A percentile compares a stretch with the other conserved stretches of the same genome.
Conservation (phyloP, 2,113 vertebrate genomes). For the Circaetus gallicus region DNA sequence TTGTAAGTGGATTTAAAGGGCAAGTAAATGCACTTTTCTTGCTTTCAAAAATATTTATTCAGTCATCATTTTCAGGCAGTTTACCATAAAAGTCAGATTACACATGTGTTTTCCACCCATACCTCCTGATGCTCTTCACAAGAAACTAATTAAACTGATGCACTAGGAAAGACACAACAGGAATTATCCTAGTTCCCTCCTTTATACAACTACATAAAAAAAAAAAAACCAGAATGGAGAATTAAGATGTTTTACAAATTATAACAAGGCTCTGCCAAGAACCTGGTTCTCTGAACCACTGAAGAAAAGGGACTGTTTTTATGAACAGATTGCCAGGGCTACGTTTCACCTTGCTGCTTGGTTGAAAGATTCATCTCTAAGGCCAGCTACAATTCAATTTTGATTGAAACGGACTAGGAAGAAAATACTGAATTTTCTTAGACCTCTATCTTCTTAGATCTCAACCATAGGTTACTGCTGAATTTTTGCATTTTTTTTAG, state of each 20-base stretch:
- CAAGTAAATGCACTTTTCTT: neutral
- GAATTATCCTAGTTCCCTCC: neutral
- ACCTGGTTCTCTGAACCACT: neutral
- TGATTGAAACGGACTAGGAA: neutral
- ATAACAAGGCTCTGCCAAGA: neutral
- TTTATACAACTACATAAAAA: neutral
- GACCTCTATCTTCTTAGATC: neutral
- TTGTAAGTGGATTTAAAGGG: neutral
- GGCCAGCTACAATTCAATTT: neutral
- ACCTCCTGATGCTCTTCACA: neutral
- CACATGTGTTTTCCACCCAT: neutral
- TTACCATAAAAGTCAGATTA: neutral
- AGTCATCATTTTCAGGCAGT: neutral
- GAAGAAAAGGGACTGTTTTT: neutral
- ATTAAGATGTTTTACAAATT: neutral
- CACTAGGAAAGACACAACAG: neutral
- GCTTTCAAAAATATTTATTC: neutral
- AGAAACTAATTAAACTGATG: neutral
- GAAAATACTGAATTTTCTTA: neutral
- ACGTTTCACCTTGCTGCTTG: neutral
- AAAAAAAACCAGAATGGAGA: neutral
- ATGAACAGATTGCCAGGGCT: neutral
- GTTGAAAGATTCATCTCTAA: neutral
- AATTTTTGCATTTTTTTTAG: neutral
- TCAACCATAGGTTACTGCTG: neutral